Evolutionary conservation across 2,113 vertebrate species (phyloP), one percentile per base, ranked within the genome.

Genomic region (Lepidothrix coronata): DNA sequence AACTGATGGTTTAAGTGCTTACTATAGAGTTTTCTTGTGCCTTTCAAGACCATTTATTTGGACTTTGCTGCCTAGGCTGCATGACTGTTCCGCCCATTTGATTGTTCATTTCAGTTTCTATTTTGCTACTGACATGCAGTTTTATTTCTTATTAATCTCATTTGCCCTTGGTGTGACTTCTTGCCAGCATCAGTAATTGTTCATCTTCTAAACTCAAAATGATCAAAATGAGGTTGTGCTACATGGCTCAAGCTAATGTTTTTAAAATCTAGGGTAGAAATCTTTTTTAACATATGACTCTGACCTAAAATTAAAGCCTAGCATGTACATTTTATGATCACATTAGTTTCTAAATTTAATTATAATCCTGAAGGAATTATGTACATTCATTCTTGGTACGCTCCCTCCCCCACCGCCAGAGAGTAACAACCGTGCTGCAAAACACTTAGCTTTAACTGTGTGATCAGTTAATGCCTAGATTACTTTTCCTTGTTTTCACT

Each of bases 131-230:
- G 89, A 86, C 28, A 73, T 73, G n/a, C 37, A 76, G 52, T 49
- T 93, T 86, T 84, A 88, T 93, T 91, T 95, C 82, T 61, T 88
- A 85, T 57, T 95, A 81, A 93, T 94, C 72, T 74, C 72, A 44
- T 94, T 91, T 94, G 79, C 55, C 77, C 83, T 80, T 86, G 31
- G 20, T 92, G 63, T 92, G 88, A 89, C 76, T 91, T 96, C 85
- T 89, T 88, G 51, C 79, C 59, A 78, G 65, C 21, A 51, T 81
- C 66, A 89, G 65, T 91, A 93, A 95, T 85, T 94, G 77, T 57
- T 80, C 41, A 76, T 92, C 90, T 95, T 94, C 72, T 86, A 65
- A 92, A 67, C 49, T 58, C 49, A 41, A 37, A 89, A 68, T 86
- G 71, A 96, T 91, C 61, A 92, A 93, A 95, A 86, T 75, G 59